These are phyloP conservation scores for Pseudachorutes palmiensis DNA, from an alignment of 1,140 invertebrate species.

Conservation along the genomic window DNA sequence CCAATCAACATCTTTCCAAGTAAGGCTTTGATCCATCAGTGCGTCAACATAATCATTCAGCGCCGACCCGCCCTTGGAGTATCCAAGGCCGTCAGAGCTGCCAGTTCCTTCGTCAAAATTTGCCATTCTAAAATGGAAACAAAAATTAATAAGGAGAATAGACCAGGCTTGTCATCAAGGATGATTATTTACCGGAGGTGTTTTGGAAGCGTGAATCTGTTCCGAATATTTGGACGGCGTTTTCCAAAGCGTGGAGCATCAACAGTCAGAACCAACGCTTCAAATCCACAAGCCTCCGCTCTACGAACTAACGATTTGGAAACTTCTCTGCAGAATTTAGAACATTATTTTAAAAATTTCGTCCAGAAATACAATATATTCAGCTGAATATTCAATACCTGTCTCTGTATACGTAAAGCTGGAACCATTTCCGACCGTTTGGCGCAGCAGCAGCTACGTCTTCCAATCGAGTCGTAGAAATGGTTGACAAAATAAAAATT, in stretches of 20 bases:
- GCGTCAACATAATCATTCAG: constrained; percentile 40
- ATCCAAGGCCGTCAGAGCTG: neutral
- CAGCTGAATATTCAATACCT: constrained; percentile 31
- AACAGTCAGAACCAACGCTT: constrained; percentile 79
- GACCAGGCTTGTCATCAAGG: constrained; percentile 45
- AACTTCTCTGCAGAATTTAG: constrained; percentile 45
- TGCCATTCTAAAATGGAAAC: constrained; percentile 5
- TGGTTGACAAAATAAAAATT: constrained; percentile 47
- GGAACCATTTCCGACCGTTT: constrained; percentile 42
- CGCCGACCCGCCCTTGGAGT: neutral
- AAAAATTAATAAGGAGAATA: constrained; percentile 44
- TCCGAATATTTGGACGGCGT: constrained; percentile 66
- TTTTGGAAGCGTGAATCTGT: constrained; percentile 70
- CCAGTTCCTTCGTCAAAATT: constrained; percentile 5
- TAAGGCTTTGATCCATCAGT: constrained; percentile 67
- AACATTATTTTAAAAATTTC: constrained; percentile 4
- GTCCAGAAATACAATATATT: neutral
- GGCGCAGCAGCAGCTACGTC: constrained; percentile 44
- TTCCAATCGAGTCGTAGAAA: constrained; percentile 48
- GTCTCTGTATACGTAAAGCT: constrained; percentile 50
- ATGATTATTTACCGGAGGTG: constrained; percentile 58
- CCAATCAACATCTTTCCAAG: constrained; percentile 79
- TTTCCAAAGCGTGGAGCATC: constrained; percentile 79
- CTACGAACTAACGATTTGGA: constrained; percentile 63
- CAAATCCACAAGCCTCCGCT: constrained; percentile 72